Evolutionary conservation across 2,888 invertebrate species (phyloP).

Genomic region (Napeogenes sylphis): DNA sequence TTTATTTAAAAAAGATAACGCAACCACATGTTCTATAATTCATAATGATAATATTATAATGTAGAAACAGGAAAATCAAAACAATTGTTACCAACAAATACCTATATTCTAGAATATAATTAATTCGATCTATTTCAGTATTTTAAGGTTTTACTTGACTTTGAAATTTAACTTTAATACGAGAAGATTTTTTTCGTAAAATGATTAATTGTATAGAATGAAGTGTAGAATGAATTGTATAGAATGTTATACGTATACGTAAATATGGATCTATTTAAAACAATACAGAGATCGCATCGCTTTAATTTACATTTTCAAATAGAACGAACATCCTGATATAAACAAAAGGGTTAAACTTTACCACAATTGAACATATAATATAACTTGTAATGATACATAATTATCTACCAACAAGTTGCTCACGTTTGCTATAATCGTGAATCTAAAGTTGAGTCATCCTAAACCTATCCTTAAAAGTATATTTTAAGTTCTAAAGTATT

Average conservation of each 20-base stretch:
- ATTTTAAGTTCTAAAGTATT: neutral
- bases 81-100: no score
- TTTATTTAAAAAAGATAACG: no score
- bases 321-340: neutral
- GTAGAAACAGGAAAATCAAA: no score
- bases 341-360: slow-evolving; percentile 17
- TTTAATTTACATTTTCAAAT: slow-evolving; percentile 11
- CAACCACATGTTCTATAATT: no score
- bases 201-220: neutral
- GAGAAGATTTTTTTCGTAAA: no score
- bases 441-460: slow-evolving; percentile 5
- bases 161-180: no score
- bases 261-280: slow-evolving; percentile 2
- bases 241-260: no score
- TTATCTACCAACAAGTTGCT: slow-evolving; percentile 18
- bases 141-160: no score
- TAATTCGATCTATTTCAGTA: no score
- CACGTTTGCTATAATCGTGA: slow-evolving; percentile 18
- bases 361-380: slow-evolving; percentile 16
- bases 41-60: no score
- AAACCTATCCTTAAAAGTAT: neutral
- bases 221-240: no score
- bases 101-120: no score
- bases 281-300: slow-evolving; percentile 21
- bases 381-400: slow-evolving; percentile 31